A percentile compares a stretch with the other conserved stretches of the same genome.
Conservation (phyloP, 2,888 invertebrate genomes). For the Temnothorax ravouxi region DNA sequence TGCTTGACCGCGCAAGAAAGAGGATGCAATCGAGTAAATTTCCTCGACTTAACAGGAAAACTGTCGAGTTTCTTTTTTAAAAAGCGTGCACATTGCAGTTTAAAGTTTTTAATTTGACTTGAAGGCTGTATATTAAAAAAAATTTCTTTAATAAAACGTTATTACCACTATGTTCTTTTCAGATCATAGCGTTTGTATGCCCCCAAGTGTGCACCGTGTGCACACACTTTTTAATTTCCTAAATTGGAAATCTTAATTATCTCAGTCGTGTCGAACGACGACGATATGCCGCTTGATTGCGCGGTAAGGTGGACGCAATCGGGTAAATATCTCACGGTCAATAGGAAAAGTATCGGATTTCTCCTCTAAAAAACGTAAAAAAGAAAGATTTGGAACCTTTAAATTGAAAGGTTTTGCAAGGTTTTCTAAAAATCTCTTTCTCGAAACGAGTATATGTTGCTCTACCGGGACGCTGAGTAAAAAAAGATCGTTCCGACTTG, state of each 20-base stretch:
- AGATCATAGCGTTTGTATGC: background rate
- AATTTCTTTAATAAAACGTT: background rate
- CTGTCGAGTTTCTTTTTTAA: background rate
- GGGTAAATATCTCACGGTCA: slow-evolving; percentile 16
- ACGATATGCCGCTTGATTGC: slow-evolving; percentile 11
- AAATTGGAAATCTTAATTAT: slow-evolving; percentile 18
- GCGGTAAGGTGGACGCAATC: slow-evolving; percentile 1
- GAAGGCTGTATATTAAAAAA: background rate
- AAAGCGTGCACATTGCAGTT: background rate
- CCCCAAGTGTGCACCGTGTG: background rate
- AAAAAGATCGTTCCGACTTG: background rate
- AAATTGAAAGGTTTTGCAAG: background rate
- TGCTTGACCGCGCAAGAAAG: slow-evolving; percentile 22
- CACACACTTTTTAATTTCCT: background rate
- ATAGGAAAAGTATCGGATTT: slow-evolving; percentile 7
- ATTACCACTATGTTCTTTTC: background rate
- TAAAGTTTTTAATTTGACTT: slow-evolving; percentile 22
- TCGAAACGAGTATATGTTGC: background rate
- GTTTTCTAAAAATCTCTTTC: background rate
- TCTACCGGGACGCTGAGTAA: background rate
- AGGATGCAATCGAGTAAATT: slow-evolving; percentile 37
- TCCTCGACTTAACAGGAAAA: slow-evolving; percentile 8
- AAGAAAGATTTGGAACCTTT: background rate
- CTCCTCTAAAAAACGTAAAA: background rate
- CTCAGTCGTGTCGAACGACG: background rate